Evolutionary conservation across 2,888 invertebrate genomes (phyloP).

Genomic region (Habroteleia sp.): DNA sequence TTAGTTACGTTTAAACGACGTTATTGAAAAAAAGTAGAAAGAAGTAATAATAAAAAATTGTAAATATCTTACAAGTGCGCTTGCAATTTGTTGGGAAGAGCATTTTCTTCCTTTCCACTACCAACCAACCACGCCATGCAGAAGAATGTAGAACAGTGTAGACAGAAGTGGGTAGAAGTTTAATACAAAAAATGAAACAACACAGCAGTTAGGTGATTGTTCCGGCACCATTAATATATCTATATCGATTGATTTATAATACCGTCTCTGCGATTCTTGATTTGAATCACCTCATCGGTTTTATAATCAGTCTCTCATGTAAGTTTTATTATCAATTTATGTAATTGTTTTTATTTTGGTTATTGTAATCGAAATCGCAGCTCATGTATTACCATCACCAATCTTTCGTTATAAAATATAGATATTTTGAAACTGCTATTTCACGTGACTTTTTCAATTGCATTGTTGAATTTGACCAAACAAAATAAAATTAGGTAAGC

Average conservation of each 20-base stretch:
- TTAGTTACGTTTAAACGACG: constrained; percentile 54
- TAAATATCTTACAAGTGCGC: constrained; percentile 85
- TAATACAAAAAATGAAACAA: constrained; percentile 81
- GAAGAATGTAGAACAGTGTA: constrained; percentile 82
- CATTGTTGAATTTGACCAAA: constrained; percentile 34
- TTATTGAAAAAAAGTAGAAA: constrained; percentile 42
- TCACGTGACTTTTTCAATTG: constrained; percentile 39
- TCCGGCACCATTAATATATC: constrained; percentile 76
- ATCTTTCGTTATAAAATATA: constrained; percentile 62
- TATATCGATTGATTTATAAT: constrained; percentile 65
- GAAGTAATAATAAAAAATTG: constrained; percentile 72
- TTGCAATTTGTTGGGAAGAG: constrained; percentile 86
- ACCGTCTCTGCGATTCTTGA: constrained; percentile 67
- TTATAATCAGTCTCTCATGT: too few species aligned
- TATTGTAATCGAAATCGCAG: constrained; percentile 71
- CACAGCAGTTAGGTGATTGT: constrained; percentile 80
- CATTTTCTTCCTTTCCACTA: constrained; percentile 87
- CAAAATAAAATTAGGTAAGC: constrained; percentile 13
- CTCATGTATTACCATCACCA: constrained; percentile 72
- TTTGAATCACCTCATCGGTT: constrained; percentile 19
- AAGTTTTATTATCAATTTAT: too few species aligned
- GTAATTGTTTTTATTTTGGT: neutral
- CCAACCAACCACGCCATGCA: constrained; percentile 83
- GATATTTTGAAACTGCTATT: constrained; percentile 60
- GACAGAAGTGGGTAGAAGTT: constrained; percentile 81